Conservation (phyloP, 2,113 vertebrate species). For the Potamarius usumacintae region DNA sequence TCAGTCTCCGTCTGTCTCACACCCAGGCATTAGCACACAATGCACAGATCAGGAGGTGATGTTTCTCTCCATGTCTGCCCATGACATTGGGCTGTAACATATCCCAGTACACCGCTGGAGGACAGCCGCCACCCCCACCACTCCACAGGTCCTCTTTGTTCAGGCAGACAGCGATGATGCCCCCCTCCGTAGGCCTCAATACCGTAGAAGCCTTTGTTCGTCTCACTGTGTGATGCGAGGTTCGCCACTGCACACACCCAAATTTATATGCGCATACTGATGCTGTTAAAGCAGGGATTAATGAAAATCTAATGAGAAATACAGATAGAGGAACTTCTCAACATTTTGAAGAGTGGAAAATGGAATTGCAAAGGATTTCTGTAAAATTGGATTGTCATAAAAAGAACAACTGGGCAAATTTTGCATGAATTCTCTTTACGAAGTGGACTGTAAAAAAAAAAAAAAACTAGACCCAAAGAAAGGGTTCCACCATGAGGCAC, state of each 20-base stretch:
- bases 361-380: constrained; percentile 8
- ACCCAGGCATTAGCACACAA: constrained; percentile 12
- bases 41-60: constrained; percentile 27
- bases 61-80: constrained; percentile 31
- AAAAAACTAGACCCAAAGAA: neutral
- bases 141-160: constrained; percentile 64
- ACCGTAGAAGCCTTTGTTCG: constrained; percentile 55
- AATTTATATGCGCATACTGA: constrained; percentile 54
- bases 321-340: constrained; percentile 26
- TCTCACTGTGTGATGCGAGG: constrained; percentile 45
- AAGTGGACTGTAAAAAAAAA: neutral
- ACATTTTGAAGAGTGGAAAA: constrained; percentile 38
- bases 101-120: constrained; percentile 39
- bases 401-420: constrained; percentile 14
- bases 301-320: constrained; percentile 32
- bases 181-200: constrained; percentile 46
- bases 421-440: neutral
- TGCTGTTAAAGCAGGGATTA: constrained; percentile 41
- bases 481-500: neutral
- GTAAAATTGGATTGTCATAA: neutral
- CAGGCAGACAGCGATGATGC: constrained; percentile 58
- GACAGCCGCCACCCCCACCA: constrained; percentile 26
- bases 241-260: constrained; percentile 39
- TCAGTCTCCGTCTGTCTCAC: constrained; percentile 2
- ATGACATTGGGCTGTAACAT: constrained; percentile 39